phyloP scores from a whole-genome alignment of 2,113 vertebrate genomes.

The Aldabrachelys gigantea region DNA sequence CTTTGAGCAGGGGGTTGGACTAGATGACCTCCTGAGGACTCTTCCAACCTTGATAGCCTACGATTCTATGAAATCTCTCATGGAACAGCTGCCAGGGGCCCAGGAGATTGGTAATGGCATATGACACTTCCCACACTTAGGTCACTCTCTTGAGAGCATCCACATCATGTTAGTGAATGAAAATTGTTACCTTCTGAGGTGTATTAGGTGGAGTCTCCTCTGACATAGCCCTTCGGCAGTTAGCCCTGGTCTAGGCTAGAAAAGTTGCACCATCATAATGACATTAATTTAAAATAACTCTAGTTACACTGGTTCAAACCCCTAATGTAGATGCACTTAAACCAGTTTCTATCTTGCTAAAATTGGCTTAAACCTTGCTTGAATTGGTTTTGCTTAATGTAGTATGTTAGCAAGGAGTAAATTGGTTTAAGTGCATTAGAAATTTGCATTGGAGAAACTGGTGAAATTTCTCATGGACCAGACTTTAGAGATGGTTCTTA shows the following conservation, averaged over 20 bases:
- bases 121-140: not conserved
- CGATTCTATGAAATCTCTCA: not conserved
- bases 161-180: not conserved
- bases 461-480: not conserved
- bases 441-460: not conserved
- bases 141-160: not conserved
- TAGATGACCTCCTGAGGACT: no score
- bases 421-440: not conserved
- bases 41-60: no score
- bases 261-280: not conserved
- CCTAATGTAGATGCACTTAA: constrained; percentile 13
- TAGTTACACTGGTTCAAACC: not conserved
- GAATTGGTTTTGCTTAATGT: constrained; percentile 23
- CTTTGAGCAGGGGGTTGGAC: no score
- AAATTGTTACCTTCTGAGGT: not conserved
- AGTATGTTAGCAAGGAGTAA: not conserved
- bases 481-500: not conserved
- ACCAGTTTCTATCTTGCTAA: not conserved
- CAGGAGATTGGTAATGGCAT: not conserved
- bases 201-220: not conserved
- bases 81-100: not conserved
- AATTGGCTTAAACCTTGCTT: constrained; percentile 18
- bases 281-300: constrained; percentile 14
- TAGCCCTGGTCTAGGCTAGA: not conserved
- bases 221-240: not conserved